phyloP scores from a whole-genome alignment of 1,140 invertebrate species.

The Thaumetopoea pityocampa region DNA sequence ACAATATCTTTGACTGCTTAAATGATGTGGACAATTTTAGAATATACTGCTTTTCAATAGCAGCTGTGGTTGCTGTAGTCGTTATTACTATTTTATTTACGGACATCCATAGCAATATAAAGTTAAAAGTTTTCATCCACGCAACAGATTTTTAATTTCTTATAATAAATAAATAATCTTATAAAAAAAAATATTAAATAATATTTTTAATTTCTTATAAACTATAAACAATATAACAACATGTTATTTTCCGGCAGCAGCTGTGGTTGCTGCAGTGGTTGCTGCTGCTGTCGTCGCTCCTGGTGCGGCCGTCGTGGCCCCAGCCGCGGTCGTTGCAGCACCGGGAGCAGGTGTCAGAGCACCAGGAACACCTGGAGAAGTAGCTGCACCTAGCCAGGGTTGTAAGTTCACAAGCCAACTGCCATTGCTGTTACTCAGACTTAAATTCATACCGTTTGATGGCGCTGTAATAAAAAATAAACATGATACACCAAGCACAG shows the following conservation, averaged over 20 bases:
- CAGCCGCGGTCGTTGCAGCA: constrained; percentile 39
- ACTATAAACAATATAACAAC: too few species aligned
- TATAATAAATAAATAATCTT: too few species aligned
- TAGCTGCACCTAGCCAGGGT: constrained; percentile 1
- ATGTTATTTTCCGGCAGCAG: constrained; percentile 14
- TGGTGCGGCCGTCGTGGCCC: constrained; percentile 13
- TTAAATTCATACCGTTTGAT: constrained; percentile 19
- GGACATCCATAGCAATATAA: too few species aligned
- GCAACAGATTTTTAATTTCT: too few species aligned
- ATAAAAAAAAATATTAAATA: too few species aligned
- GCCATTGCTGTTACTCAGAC: constrained; percentile 6
- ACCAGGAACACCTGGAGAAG: constrained; percentile 6
- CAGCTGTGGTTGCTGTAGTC: constrained; percentile 3
- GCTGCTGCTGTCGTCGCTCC: constrained; percentile 18
- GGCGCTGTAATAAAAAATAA: constrained; percentile 21
- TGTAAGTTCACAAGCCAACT: constrained; percentile 9
- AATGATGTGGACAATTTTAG: too few species aligned
- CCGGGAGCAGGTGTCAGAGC: constrained; percentile 27
- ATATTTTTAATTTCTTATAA: too few species aligned
- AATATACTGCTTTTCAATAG: too few species aligned
- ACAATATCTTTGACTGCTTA: too few species aligned
- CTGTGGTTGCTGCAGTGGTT: constrained; percentile 13
- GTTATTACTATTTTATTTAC: too few species aligned
- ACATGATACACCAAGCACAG: too few species aligned
- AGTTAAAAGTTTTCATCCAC: too few species aligned